Evolutionary conservation across 2,797 vertebrate species (phyloP).

Genomic region (Phataginus tetradactyla): DNA sequence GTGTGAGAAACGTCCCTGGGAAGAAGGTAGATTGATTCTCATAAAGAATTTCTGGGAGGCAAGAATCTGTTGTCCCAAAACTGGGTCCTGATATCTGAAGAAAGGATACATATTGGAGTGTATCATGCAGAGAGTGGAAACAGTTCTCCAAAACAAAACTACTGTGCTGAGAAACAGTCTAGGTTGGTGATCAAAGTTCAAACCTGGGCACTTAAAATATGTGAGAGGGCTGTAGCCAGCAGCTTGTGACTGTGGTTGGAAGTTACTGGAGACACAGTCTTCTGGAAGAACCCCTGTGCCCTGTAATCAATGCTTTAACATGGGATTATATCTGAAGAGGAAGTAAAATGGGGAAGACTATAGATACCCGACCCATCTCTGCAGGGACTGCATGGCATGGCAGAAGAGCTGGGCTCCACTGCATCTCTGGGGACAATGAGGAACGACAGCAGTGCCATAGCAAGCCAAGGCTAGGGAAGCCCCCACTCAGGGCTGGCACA

Average conservation of each 20-base stretch:
- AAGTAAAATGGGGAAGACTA: not conserved
- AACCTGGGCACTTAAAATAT: not conserved
- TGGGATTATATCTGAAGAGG: not conserved
- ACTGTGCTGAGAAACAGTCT: not conserved
- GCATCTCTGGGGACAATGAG: not conserved
- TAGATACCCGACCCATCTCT: accelerated
- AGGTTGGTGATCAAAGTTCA: not conserved
- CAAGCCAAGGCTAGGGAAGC: accelerated
- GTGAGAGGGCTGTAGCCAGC: accelerated
- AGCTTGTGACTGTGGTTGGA: not conserved
- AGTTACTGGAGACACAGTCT: not conserved
- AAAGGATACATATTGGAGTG: not conserved
- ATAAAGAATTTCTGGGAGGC: not conserved
- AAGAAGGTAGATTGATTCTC: not conserved
- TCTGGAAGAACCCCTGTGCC: accelerated
- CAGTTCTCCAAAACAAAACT: not conserved
- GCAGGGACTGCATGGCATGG: not conserved
- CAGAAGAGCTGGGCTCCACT: no score
- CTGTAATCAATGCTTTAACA: not conserved
- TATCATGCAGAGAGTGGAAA: not conserved
- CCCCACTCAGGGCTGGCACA: no score
- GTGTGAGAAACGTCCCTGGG: not conserved
- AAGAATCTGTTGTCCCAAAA: not conserved
- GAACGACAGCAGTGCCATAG: not conserved
- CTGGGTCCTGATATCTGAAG: not conserved